Base-by-base conservation (phyloP, 2,888 invertebrate genomes). In the Troides aeacus region DNA sequence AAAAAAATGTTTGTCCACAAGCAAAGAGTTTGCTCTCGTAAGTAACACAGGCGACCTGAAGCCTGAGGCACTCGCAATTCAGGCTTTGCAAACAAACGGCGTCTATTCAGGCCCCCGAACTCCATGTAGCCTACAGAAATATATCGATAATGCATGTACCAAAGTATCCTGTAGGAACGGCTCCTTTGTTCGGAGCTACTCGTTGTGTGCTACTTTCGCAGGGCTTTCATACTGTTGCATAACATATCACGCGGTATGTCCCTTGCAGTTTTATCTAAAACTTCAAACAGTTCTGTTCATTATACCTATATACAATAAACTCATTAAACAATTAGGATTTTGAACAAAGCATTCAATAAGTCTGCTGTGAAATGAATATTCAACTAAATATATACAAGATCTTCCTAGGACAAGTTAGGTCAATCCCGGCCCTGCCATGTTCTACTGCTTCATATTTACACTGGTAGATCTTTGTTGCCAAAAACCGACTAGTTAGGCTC, bases 11-110 rank as follows among this genome's bases (percentile, higher is more conserved):
- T 66, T 66, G 59, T 60, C 30, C 64, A 42, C 69, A 66, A 68
- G 69, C 70, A 70, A 71, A 72, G 70, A 71, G 68, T 68, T 73
- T 72, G 67, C 72, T 72, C 72, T 74, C 68, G 70, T 65, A 68
- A 72, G 71, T 70, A 65, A 70, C 71, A 66, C 53, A 65, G 71
- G 77, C 80, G 81, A 82, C 81, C 81, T 78, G 79, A 59, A 84
- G 82, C 83, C 79, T 70, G 72, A 70, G 79, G 84, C 82, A 75
- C 70, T 82, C 77, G 81, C 82, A 83, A 86, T 86, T 82, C 82
- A 84, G 80, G 80, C 81, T 82, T 72, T 66, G 78, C 81, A 83
- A 82, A 83, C 84, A 84, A 74, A 77, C 81, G 78, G 73, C 74
- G 66, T 69, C 74, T 66, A 75, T 76, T 76, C 75, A 74, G 64